Evolutionary conservation across 2,113 vertebrate species (phyloP).

Genomic region (Silurus glanis): DNA sequence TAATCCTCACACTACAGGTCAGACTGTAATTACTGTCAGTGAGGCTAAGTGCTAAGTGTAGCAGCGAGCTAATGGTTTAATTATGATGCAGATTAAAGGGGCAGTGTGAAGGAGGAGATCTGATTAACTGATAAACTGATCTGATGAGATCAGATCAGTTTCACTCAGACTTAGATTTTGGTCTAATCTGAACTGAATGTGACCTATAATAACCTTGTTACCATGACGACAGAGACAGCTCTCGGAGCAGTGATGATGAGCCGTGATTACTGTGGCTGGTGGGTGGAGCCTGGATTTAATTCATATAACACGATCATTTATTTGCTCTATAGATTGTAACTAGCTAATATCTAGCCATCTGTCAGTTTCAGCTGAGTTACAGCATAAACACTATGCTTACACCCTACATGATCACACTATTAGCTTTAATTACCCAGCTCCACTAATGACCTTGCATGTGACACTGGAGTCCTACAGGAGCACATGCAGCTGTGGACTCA

Average conservation of each 20-base stretch:
- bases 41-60: slow-evolving; percentile 22
- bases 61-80: slow-evolving; percentile 61
- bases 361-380: background rate
- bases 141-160: slow-evolving; percentile 1
- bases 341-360: background rate
- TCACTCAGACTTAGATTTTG: background rate
- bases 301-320: background rate
- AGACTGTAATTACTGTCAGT: slow-evolving; percentile 59
- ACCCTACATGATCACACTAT: background rate
- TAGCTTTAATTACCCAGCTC: background rate
- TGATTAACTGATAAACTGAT: background rate
- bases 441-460: background rate
- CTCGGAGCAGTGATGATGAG: background rate
- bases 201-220: background rate
- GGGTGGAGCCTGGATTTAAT: background rate
- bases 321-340: background rate
- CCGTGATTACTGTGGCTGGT: background rate
- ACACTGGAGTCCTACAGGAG: too few species aligned
- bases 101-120: slow-evolving; percentile 27
- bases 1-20: slow-evolving; percentile 50
- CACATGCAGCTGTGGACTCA: too few species aligned
- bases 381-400: too few species aligned
- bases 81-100: slow-evolving; percentile 61
- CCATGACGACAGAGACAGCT: background rate
- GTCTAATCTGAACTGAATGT: background rate